Percentiles rank a stretch among this genome's conserved stretches.
phyloP scores from a whole-genome alignment of 2,113 vertebrate genomes.

The Brachionichthys hirsutus region DNA sequence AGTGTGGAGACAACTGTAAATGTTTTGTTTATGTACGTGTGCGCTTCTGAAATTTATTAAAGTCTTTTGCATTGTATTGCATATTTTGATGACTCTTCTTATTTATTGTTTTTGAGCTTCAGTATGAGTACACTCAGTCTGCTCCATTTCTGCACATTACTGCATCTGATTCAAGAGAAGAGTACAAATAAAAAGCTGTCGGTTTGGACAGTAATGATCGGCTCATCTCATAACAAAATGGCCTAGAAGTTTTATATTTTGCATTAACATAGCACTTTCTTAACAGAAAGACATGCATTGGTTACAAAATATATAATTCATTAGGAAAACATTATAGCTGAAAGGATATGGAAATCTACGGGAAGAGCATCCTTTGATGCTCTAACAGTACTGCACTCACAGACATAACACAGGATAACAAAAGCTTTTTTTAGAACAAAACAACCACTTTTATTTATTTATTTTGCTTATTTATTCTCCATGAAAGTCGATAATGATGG shows the following conservation, averaged over 20 bases:
- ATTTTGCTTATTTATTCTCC: conserved; percentile 24
- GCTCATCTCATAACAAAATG: conserved; percentile 25
- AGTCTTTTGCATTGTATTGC: conserved; percentile 83
- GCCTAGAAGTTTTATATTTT: conserved; percentile 10
- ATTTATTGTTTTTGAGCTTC: conserved; percentile 48
- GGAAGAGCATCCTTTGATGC: conserved; percentile 67
- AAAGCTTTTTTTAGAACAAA: conserved; percentile 55
- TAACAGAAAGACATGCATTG: conserved; percentile 6
- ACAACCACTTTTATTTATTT: conserved; percentile 30
- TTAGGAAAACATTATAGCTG: conserved; percentile 65
- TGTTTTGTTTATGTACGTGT: conserved; percentile 85
- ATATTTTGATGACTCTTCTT: conserved; percentile 76
- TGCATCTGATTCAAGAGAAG: too few relatives aligned
- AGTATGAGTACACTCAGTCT: too few relatives aligned
- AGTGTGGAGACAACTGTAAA: conserved; percentile 80
- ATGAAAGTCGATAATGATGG: conserved; percentile 64
- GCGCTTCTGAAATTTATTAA: conserved; percentile 84
- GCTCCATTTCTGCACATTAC: too few relatives aligned
- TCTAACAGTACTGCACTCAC: too few relatives aligned
- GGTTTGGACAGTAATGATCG: conserved; percentile 50
- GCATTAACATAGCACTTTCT: conserved; percentile 14
- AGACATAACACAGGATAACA: conserved; percentile 44
- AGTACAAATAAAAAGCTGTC: not conserved
- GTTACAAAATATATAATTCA: conserved; percentile 56
- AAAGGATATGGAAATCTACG: conserved; percentile 65